Conservation (phyloP, 2,888 invertebrate genomes). For the Copidosoma aretas region DNA sequence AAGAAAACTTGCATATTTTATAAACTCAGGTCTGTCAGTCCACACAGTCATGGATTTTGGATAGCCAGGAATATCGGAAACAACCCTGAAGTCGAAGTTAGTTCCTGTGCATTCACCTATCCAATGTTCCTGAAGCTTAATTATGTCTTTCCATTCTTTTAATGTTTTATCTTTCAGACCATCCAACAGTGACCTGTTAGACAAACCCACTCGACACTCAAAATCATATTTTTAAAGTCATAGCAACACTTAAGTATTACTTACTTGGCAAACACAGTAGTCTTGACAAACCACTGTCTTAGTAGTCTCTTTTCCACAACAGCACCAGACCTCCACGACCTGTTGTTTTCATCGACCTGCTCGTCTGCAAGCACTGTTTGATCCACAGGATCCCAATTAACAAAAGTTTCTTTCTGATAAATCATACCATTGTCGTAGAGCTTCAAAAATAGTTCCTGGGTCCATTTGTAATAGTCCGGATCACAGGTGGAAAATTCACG, state of each 20-base stretch:
- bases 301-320: slow-evolving; percentile 87
- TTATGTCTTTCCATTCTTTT: slow-evolving; percentile 84
- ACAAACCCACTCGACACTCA: too few species aligned
- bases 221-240: slow-evolving; percentile 6
- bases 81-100: slow-evolving; percentile 71
- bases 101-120: slow-evolving; percentile 86
- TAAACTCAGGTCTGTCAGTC: slow-evolving; percentile 77
- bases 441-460: slow-evolving; percentile 91
- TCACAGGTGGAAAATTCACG: slow-evolving; percentile 89
- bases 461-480: slow-evolving; percentile 92
- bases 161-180: slow-evolving; percentile 74
- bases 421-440: slow-evolving; percentile 83
- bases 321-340: slow-evolving; percentile 97
- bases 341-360: slow-evolving; percentile 90
- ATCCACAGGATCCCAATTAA: slow-evolving; percentile 99
- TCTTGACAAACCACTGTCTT: slow-evolving; percentile 94
- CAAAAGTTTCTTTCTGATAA: slow-evolving; percentile 85
- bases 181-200: slow-evolving; percentile 64
- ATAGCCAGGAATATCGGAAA: slow-evolving; percentile 53
- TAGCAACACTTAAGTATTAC: slow-evolving; percentile 57
- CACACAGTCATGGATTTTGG: slow-evolving; percentile 69
- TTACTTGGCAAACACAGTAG: slow-evolving; percentile 81
- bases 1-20: slow-evolving; percentile 75
- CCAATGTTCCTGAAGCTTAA: slow-evolving; percentile 86
- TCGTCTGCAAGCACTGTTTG: slow-evolving; percentile 97